phyloP scores from a whole-genome alignment of 2,797 vertebrate genomes.

The Urocyon cinereoargenteus region DNA sequence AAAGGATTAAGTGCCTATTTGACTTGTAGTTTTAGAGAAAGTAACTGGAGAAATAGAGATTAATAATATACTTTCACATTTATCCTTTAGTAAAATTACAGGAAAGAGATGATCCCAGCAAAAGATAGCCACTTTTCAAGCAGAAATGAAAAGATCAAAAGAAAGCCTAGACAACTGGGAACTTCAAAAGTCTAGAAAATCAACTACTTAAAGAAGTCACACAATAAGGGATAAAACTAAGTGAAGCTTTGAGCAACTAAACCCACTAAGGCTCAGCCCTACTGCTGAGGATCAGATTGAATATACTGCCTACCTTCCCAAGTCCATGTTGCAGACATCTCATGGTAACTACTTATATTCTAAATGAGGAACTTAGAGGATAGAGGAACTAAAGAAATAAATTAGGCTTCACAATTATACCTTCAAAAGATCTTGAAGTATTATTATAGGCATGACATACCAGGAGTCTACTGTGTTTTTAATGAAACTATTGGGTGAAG shows the following conservation, averaged over 20 bases:
- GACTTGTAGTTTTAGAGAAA: not conserved
- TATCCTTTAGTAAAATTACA: not conserved
- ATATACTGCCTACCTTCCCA: not conserved
- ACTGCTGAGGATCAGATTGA: not conserved
- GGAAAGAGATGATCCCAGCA: not conserved
- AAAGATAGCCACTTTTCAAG: not conserved
- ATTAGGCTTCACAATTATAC: not conserved
- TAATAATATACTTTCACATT: not conserved
- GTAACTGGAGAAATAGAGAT: not conserved
- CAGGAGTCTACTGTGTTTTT: not conserved
- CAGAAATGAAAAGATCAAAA: not conserved
- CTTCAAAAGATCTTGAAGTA: not conserved
- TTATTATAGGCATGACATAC: not conserved
- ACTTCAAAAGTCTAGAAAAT: not conserved
- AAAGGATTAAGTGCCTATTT: not conserved
- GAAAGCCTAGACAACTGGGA: not conserved
- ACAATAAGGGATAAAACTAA: not conserved
- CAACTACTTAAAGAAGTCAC: not conserved
- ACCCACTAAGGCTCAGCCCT: not conserved
- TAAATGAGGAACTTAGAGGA: not conserved
- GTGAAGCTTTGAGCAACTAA: not conserved
- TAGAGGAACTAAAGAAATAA: not conserved
- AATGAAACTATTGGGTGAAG: not conserved
- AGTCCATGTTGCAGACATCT: not conserved
- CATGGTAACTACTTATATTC: not conserved